Evolutionary conservation across 2,797 vertebrate species (phyloP), one percentile per base, ranked within the genome.

Genomic region (Alcedo quadribrachys): DNA sequence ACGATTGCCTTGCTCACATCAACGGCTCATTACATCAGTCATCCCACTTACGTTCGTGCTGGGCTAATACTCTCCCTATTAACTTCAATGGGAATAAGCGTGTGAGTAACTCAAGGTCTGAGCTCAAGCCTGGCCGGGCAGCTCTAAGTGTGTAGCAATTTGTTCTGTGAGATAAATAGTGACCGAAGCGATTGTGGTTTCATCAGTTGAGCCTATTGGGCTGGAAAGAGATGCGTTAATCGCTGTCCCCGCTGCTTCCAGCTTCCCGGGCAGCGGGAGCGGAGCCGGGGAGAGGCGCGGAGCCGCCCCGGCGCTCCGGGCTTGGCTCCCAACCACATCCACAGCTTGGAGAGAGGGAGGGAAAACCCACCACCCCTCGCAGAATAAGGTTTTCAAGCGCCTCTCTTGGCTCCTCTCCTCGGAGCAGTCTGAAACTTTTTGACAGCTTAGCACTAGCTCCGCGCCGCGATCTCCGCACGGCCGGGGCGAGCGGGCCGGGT

Each of bases 371-470:
- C 62, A 7, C 5, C 28, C n/a, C 18, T 8, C 33, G 57, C 62
- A 81, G 78, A 87, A 70, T 17, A 77, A 58, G 53, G 48, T 15
- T 82, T 93, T 93, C 92, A 81, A 83, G 81, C 85, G 70, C 68
- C 24, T 15, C 69, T 45, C 11, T 42, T 55, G 85, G 91, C 79
- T 94, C 74, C 85, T 60, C 69, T 25, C 69, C 69, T 67, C 35
- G 55, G 66, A 81, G 84, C 70, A 11, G 63, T 69, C n/a, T 53
- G 82, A 93, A 35, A 58, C 66, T 37, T 60, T 68, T 45, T 63
- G 68, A 66, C 70, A 54, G 66, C 73, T 86, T 60, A 21, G 37
- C 70, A 53, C 51, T 53, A 62, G 70, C 68, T 89, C 55, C 19
- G 51, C 21, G 45, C 48, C 8, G 24, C 46, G 22, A 48, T 24